Base-by-base conservation (phyloP, 2,797 vertebrate genomes). In the Kryptolebias ocellatus region DNA sequence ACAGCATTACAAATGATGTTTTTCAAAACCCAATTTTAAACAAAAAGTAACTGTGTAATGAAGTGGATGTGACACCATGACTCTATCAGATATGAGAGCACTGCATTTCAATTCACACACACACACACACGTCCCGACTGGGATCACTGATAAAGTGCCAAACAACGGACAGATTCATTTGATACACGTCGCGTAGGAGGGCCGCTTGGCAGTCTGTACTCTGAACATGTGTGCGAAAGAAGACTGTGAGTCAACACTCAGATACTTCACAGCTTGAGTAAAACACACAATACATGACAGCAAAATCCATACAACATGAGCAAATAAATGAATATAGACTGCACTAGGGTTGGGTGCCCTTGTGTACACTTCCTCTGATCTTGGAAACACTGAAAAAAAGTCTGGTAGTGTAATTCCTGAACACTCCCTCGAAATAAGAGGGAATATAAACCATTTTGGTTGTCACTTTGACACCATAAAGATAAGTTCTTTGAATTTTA, bases 171-270 rank as follows among this genome's bases (percentile, higher is more conserved):
- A 64, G 52, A 62, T 65, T 75, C 49, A 74, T 69, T 71, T 60
- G 61, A 55, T 69, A 56, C 60, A 51, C 37, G 5, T 29, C 12
- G 57, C 70, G 86, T 89, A 69, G 87, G 87, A 80, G 83, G 79
- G 18, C 54, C 70, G 85, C 63, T 85, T 87, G 80, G 83, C 81
- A 82, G 70, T 47, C 70, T 67, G 60, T 1, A 0, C 34, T 53
- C 60, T 58, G 72, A 81, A 72, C 53, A 66, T 76, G 78, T 86
- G 78, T 77, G 76, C 79, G 74, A 86, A 81, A 80, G 58, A 82
- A 78, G 64, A 57, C 31, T 1, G 50, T 69, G 79, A 88, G 69
- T 89, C 80, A 81, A 69, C 66, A 55, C 50, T 47, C 52, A 28
- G 47, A 73, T 61, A 67, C 75, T 61, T 58, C 9, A 37, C 56